These are phyloP conservation scores for Drosophila orosa DNA, from an alignment of 1,140 invertebrate species.

Conservation along the genomic window DNA sequence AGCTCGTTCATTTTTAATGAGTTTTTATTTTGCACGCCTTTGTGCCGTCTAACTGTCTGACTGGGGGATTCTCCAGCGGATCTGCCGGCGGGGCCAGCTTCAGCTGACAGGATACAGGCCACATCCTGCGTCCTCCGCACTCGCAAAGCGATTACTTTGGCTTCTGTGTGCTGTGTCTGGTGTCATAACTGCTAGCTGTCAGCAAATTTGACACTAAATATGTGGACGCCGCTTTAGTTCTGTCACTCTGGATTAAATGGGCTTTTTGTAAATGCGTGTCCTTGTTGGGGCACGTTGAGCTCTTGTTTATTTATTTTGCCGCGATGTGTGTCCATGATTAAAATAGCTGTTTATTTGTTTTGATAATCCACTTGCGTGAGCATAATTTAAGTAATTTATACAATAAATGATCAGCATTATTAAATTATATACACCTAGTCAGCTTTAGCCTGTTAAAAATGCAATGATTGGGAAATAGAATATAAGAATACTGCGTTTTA, in stretches of 20 bases:
- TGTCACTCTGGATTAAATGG: constrained; percentile 57
- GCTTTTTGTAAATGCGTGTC: constrained; percentile 24
- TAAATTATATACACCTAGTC: not conserved
- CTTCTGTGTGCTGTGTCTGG: constrained; percentile 47
- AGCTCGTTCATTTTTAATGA: constrained; percentile 78
- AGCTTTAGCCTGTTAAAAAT: not conserved
- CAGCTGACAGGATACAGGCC: constrained; percentile 49
- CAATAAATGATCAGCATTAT: not conserved
- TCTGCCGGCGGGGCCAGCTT: constrained; percentile 23
- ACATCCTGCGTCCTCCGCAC: constrained; percentile 36
- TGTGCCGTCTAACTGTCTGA: constrained; percentile 59
- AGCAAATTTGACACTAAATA: constrained; percentile 75
- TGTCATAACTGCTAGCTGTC: constrained; percentile 73
- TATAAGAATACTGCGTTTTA: not conserved
- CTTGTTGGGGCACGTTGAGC: constrained; percentile 31
- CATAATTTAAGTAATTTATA: not conserved
- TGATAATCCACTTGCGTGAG: constrained; percentile 48
- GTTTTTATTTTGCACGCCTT: constrained; percentile 77
- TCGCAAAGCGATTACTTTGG: constrained; percentile 61
- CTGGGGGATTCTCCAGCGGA: constrained; percentile 24
- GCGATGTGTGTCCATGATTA: constrained; percentile 39
- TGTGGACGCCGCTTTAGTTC: constrained; percentile 63
- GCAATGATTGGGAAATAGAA: not conserved
- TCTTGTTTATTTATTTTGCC: constrained; percentile 45
- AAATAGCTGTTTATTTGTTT: constrained; percentile 55